Percentiles rank a stretch among this genome's conserved stretches.
Evolutionary conservation across 2,113 vertebrate genomes (phyloP).

Genomic region (Piaya cayana): DNA sequence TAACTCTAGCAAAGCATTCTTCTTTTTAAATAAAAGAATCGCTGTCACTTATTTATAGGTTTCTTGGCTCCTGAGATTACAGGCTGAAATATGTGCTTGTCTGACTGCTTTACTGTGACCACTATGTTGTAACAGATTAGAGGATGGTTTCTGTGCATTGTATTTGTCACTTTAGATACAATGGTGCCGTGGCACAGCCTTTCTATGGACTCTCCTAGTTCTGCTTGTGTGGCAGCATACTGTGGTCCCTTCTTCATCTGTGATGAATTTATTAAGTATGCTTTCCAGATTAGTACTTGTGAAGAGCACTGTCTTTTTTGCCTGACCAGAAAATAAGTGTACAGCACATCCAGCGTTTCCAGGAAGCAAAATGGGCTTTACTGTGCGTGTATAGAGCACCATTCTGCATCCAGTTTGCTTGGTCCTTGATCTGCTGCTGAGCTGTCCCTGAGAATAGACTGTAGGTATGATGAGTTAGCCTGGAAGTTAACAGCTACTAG

Average conservation of each 20-base stretch:
- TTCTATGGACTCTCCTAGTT: neutral
- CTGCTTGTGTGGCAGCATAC: neutral
- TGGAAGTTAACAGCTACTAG: neutral
- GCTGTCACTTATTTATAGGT: neutral
- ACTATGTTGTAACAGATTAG: neutral
- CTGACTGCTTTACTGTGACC: neutral
- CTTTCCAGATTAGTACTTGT: neutral
- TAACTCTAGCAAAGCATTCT: neutral
- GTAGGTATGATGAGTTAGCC: neutral
- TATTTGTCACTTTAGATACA: neutral
- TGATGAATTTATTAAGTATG: neutral
- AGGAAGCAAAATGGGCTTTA: neutral
- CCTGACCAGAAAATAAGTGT: neutral
- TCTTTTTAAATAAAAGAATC: neutral
- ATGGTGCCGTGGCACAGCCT: neutral
- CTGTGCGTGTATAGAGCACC: neutral
- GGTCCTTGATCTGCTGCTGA: neutral
- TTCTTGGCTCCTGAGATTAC: neutral
- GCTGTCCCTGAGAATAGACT: neutral
- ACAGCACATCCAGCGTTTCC: neutral
- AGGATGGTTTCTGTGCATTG: neutral
- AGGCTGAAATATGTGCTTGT: neutral
- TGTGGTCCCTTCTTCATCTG: neutral
- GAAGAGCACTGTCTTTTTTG: neutral
- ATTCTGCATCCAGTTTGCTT: neutral